A percentile compares a stretch with the other conserved stretches of the same genome.
Conservation (phyloP, 2,888 invertebrate species). For the Apamea anceps region DNA sequence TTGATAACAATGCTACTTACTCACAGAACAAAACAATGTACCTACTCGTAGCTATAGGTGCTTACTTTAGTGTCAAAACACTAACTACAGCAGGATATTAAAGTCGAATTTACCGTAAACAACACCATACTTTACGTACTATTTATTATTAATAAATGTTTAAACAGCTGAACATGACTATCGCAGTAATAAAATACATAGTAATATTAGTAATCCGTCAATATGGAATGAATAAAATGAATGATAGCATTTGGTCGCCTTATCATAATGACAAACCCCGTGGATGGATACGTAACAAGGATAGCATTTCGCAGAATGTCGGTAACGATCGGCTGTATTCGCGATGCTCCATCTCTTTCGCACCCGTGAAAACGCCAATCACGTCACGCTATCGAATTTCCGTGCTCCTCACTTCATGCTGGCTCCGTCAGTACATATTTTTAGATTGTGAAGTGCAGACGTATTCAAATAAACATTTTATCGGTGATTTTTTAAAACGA, state of each 20-base stretch:
- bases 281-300: constrained; percentile 64
- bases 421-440: constrained; percentile 84
- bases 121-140: not conserved
- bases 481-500: constrained; percentile 80
- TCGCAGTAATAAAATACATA: not conserved
- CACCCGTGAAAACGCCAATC: constrained; percentile 68
- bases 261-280: constrained; percentile 41
- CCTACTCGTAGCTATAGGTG: not conserved
- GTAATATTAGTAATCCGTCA: not conserved
- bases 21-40: constrained; percentile 40
- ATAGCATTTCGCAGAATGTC: constrained; percentile 70
- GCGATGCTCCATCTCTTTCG: constrained; percentile 70
- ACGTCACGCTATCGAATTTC: constrained; percentile 85
- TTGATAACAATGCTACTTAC: constrained; percentile 26
- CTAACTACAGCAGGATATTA: not conserved
- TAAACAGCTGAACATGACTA: constrained; percentile 29
- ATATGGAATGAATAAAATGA: constrained; percentile 16
- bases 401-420: constrained; percentile 66
- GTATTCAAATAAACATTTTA: constrained; percentile 69
- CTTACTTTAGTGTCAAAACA: not conserved
- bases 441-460: constrained; percentile 77
- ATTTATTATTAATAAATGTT: not conserved
- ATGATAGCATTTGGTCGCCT: constrained; percentile 31
- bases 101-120: constrained; percentile 16
- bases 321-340: constrained; percentile 68